Evolutionary conservation across 2,888 invertebrate genomes (phyloP).

Genomic region (Eilema griseolum): DNA sequence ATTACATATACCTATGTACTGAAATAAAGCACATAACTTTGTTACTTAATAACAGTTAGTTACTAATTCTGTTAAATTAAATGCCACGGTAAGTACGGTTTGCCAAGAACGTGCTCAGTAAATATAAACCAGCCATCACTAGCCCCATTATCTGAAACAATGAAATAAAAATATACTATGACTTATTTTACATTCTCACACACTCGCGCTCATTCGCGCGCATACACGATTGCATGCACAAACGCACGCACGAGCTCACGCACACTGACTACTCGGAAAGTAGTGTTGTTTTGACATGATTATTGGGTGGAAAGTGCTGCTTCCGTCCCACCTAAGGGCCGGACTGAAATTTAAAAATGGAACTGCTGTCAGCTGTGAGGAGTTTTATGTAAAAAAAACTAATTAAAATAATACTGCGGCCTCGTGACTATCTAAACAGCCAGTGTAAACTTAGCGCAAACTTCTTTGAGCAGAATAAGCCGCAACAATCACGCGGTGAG

Average conservation of each 20-base stretch:
- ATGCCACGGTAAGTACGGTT: constrained; percentile 92
- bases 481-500: too few species aligned
- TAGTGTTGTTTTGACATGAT: too few species aligned
- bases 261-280: too few species aligned
- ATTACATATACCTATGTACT: background rate
- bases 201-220: background rate
- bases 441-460: too few species aligned
- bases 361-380: too few species aligned
- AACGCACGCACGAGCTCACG: background rate
- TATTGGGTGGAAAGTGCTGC: too few species aligned
- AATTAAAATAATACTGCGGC: too few species aligned
- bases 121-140: constrained; percentile 90
- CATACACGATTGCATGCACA: background rate
- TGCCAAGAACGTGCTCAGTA: constrained; percentile 92
- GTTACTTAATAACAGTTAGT: constrained; percentile 3
- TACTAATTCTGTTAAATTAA: constrained; percentile 51
- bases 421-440: too few species aligned
- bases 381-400: too few species aligned
- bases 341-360: too few species aligned
- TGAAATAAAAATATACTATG: constrained; percentile 20
- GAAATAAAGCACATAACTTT: background rate
- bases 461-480: too few species aligned
- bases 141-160: constrained; percentile 91
- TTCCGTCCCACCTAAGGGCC: too few species aligned
- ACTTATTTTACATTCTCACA: background rate